Evolutionary conservation across 2,888 invertebrate species (phyloP), one percentile per base, ranked within the genome.

Genomic region (Vesta saturnalis): DNA sequence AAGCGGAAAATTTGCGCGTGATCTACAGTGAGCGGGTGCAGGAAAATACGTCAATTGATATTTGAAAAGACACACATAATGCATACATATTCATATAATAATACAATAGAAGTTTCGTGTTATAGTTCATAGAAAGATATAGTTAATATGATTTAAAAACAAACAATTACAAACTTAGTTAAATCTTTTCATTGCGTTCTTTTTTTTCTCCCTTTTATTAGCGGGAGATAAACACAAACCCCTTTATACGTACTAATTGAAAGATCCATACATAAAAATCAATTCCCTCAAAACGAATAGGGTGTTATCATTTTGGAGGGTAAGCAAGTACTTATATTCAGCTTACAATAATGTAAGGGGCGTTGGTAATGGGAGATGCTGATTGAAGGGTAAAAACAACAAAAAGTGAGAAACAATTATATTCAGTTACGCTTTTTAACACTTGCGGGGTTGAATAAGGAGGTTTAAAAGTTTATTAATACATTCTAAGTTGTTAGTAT

Each of bases 1-100:
- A 83, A 83, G 81, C 81, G 77, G 75, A 76, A 78, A 82, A 83
- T 83, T 83, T 83, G 82, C 82, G 81, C 82, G 81, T 82, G 83
- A 83, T 81, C 81, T 76, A 77, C 79, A 79, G 77, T 77, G 78
- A 77, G 78, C 74, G 77, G 74, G 74, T 63, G 67, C 64, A 67
- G 61, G 64, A 78, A 77, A 78, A 79, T 77, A 79, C 77, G 73
- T 72, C 65, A 69, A 72, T 69, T 71, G 63, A 57, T 67, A 61
- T 60, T 64, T 67, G 65, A 69, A 69, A 65, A 60, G 61, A 54
- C 64, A 68, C 64, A 68, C 64, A 68, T 59, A n/a, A 67, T 58
- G 59, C 43, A 69, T 65, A 69, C 61, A 69, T 69, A 69, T 65
- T 65, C 69, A 65, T 65, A 64, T 57, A 69, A 68, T 39, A 39